Conservation (phyloP, 2,797 vertebrate genomes). For the Erpetoichthys calabaricus region DNA sequence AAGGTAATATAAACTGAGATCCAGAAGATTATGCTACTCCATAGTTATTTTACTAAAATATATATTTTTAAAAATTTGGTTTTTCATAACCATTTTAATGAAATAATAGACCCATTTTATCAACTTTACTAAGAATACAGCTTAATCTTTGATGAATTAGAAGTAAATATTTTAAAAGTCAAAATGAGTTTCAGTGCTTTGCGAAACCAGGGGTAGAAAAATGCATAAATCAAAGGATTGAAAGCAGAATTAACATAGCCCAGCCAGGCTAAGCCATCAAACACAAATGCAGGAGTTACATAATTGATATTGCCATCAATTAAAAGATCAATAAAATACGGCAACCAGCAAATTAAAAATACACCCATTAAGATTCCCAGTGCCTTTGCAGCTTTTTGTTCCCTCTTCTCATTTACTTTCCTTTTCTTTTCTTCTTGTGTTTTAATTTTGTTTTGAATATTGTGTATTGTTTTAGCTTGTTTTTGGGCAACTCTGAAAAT, state of each 20-base stretch:
- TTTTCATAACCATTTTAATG: too few relatives aligned
- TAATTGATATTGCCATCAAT: conserved; percentile 44
- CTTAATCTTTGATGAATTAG: conserved; percentile 37
- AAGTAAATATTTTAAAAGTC: conserved; percentile 43
- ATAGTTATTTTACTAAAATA: too few relatives aligned
- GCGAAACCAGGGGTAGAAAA: conserved; percentile 69
- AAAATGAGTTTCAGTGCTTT: conserved; percentile 49
- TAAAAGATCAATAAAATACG: conserved; percentile 47
- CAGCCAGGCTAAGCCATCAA: conserved; percentile 50
- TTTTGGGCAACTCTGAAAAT: not conserved
- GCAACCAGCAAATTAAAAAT: conserved; percentile 53
- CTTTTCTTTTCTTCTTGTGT: conserved; percentile 5
- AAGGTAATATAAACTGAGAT: too few relatives aligned
- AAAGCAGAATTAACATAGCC: conserved; percentile 65
- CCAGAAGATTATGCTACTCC: too few relatives aligned
- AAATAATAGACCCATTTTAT: too few relatives aligned
- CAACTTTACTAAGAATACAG: conserved; percentile 32
- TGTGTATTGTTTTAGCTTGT: not conserved
- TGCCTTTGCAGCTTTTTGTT: conserved; percentile 50
- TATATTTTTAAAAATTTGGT: too few relatives aligned
- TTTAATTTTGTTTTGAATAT: not conserved
- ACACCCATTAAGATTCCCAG: conserved; percentile 46
- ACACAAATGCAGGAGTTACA: conserved; percentile 28
- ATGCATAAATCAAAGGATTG: conserved; percentile 70
- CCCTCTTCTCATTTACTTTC: conserved; percentile 26